Evolutionary conservation across 92 coral and sea anemone species (phyloP).

Genomic region (Epizoanthus rinbou): DNA sequence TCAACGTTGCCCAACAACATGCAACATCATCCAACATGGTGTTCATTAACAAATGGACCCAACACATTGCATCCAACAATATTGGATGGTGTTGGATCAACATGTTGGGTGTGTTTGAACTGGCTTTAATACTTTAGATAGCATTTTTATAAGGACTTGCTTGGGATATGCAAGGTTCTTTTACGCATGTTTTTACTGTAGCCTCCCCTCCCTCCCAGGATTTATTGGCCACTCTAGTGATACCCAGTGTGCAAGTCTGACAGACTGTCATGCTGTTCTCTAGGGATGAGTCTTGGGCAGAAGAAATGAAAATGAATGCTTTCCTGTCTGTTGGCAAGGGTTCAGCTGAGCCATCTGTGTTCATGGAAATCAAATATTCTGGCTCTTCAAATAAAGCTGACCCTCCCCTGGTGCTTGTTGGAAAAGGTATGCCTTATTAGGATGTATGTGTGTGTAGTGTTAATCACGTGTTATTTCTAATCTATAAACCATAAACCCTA

Average conservation of each 20-base stretch:
- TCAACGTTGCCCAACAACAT: too few species aligned
- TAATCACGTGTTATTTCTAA: background rate
- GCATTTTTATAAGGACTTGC: too few species aligned
- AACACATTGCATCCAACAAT: too few species aligned
- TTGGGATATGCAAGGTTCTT: too few species aligned
- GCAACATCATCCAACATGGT: too few species aligned
- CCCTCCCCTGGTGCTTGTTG: constrained; percentile 86
- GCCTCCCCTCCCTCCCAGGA: background rate
- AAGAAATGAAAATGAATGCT: constrained; percentile 85
- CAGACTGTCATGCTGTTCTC: background rate
- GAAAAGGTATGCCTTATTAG: constrained; percentile 70
- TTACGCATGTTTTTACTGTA: background rate
- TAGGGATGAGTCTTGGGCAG: constrained; percentile 92
- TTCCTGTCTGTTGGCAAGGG: constrained; percentile 91
- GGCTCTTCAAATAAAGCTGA: constrained; percentile 62
- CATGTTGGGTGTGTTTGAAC: too few species aligned
- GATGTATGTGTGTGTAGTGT: background rate
- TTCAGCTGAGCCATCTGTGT: constrained; percentile 72
- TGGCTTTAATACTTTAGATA: too few species aligned
- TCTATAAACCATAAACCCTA: too few species aligned
- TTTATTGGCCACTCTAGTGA: too few species aligned
- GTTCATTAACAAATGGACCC: too few species aligned
- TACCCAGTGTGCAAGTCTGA: too few species aligned
- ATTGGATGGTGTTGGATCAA: too few species aligned
- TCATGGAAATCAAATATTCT: constrained; percentile 85